A percentile compares a stretch with the other conserved stretches of the same genome.
phyloP scores from a whole-genome alignment of 2,797 vertebrate genomes.

The Phrynocephalus forsythii region DNA sequence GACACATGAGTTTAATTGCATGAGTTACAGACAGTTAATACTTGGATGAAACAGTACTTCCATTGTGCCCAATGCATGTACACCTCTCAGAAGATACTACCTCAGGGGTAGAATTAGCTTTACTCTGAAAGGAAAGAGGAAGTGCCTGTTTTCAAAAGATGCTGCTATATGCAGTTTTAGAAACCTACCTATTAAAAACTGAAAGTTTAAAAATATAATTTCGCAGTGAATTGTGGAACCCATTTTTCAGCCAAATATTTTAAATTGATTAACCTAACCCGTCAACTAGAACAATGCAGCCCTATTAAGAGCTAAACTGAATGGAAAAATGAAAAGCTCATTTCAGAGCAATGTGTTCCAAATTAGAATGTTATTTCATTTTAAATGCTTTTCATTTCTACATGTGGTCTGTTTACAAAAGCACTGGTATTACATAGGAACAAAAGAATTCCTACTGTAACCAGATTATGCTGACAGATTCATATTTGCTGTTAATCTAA shows the following conservation, averaged over 20 bases:
- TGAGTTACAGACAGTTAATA: neutral
- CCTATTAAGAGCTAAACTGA: neutral
- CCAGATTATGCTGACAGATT: neutral
- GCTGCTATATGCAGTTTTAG: neutral
- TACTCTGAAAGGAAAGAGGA: neutral
- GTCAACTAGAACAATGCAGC: neutral
- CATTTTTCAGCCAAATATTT: neutral
- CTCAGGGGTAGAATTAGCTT: neutral
- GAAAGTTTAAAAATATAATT: neutral
- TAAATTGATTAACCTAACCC: neutral
- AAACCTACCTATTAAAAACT: neutral
- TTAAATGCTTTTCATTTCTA: neutral
- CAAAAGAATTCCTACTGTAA: slow-evolving; percentile 1
- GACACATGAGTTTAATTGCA: neutral
- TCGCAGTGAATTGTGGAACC: neutral
- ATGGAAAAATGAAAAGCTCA: neutral
- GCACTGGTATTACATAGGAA: neutral
- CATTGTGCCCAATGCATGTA: neutral
- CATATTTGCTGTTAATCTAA: neutral
- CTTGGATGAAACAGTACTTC: neutral
- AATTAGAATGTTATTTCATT: neutral
- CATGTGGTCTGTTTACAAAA: neutral
- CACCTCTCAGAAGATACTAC: neutral
- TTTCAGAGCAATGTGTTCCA: neutral
- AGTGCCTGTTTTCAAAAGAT: neutral